Evolutionary conservation across 1,140 invertebrate genomes (phyloP).

Genomic region (Calliphora vicina): DNA sequence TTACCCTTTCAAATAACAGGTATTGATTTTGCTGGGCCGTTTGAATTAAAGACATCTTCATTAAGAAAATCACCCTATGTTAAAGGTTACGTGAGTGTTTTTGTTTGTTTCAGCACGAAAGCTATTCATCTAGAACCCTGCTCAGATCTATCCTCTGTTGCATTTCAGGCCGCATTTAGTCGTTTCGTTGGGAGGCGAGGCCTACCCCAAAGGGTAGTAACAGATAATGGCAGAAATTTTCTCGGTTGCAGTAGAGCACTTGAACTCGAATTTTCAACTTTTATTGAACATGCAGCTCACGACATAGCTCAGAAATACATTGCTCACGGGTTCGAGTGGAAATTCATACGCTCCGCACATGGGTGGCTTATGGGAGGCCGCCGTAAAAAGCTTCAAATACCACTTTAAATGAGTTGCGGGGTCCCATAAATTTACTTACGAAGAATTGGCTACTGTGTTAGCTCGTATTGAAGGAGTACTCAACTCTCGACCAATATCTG

Average conservation of each 20-base stretch:
- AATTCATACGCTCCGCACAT: constrained; percentile 10
- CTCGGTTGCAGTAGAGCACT: background rate
- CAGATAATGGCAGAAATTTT: background rate
- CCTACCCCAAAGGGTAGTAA: constrained; percentile 28
- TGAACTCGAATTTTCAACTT: background rate
- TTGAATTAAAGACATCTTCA: background rate
- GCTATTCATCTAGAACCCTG: constrained; percentile 22
- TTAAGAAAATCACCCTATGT: background rate
- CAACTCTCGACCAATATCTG: constrained; percentile 37
- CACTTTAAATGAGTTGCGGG: constrained; percentile 43
- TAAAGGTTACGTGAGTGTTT: background rate
- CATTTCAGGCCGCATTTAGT: constrained; percentile 32
- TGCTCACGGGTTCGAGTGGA: background rate
- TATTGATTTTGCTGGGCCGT: background rate
- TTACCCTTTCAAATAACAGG: background rate
- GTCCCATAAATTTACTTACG: constrained; percentile 43
- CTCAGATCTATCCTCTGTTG: constrained; percentile 37
- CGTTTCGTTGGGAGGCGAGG: constrained; percentile 28
- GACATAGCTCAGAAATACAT: constrained; percentile 47
- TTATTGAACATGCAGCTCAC: background rate
- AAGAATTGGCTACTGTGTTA: constrained; percentile 47
- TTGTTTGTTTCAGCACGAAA: constrained; percentile 18
- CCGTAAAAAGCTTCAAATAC: constrained; percentile 52
- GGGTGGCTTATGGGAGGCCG: constrained; percentile 54
- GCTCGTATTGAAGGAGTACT: constrained; percentile 48